A percentile compares a stretch with the other conserved stretches of the same genome.
Evolutionary conservation across 2,888 invertebrate genomes (phyloP).

Genomic region (Oscheius sp.): DNA sequence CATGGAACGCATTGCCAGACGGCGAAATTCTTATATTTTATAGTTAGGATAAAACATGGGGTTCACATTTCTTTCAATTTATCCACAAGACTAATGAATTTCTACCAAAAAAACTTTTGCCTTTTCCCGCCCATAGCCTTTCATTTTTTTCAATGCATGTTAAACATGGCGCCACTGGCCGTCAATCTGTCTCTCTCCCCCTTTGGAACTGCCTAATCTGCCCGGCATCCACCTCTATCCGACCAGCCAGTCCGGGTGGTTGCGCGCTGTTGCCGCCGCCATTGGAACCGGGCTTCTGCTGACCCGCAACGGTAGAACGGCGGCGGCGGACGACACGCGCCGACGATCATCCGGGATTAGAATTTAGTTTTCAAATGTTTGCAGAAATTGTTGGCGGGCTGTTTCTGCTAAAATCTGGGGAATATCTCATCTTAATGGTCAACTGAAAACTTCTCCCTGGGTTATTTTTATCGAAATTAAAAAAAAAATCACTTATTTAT

Average conservation of each 20-base stretch:
- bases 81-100: no score
- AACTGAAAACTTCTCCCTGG: no score
- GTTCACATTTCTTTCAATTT: no score
- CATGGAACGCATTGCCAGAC: no score
- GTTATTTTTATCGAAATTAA: background rate
- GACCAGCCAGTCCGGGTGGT: background rate
- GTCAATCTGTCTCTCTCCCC: background rate
- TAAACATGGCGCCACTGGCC: background rate
- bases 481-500: no score
- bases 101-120: no score
- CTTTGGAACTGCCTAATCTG: background rate
- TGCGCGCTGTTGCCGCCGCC: no score
- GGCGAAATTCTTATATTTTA: no score
- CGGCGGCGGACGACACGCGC: background rate
- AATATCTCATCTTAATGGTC: no score
- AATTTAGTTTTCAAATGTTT: background rate
- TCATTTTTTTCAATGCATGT: background rate
- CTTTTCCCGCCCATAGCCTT: background rate
- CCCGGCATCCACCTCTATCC: background rate
- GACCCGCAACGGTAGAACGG: conserved; percentile 27
- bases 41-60: no score
- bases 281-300: conserved; percentile 32
- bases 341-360: background rate
- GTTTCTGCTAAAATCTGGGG: no score
- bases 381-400: no score